Conservation (phyloP, 2,888 invertebrate species). For the Conops quadrifasciatus region DNA sequence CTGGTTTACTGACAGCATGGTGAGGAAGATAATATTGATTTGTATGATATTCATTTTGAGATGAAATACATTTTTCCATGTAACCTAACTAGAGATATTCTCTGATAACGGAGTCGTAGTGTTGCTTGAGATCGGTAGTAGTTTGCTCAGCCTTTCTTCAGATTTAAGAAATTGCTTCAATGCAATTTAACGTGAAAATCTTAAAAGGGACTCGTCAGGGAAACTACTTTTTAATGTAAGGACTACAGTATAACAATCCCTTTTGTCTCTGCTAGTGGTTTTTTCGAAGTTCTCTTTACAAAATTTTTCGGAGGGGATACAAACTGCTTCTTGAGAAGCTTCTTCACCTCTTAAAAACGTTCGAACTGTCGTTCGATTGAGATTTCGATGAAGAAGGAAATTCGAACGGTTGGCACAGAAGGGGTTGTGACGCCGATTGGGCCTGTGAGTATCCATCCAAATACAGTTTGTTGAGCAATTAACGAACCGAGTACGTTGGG, state of each 20-base stretch:
- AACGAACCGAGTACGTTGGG: not conserved
- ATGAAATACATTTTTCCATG: not conserved
- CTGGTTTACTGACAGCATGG: no score
- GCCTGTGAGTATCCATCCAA: not conserved
- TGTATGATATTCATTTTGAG: not conserved
- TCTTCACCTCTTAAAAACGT: constrained; percentile 11
- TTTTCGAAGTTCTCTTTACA: constrained; percentile 18
- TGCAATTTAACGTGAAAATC: not conserved
- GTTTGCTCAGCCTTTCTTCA: not conserved
- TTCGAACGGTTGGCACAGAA: not conserved
- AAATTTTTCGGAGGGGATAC: constrained; percentile 9
- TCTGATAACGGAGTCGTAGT: not conserved
- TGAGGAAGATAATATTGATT: no score
- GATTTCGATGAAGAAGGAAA: not conserved
- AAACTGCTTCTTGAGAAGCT: not conserved
- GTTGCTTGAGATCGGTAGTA: not conserved
- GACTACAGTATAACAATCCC: not conserved
- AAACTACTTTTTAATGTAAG: constrained; percentile 19
- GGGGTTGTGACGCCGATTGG: not conserved
- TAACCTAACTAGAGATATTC: not conserved
- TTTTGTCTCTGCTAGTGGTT: not conserved
- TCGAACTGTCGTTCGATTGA: constrained; percentile 4
- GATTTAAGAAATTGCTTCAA: not conserved
- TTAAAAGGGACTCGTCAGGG: not conserved
- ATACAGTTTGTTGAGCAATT: not conserved